phyloP scores from a whole-genome alignment of 2,113 vertebrate species.

The Dromaius novaehollandiae region DNA sequence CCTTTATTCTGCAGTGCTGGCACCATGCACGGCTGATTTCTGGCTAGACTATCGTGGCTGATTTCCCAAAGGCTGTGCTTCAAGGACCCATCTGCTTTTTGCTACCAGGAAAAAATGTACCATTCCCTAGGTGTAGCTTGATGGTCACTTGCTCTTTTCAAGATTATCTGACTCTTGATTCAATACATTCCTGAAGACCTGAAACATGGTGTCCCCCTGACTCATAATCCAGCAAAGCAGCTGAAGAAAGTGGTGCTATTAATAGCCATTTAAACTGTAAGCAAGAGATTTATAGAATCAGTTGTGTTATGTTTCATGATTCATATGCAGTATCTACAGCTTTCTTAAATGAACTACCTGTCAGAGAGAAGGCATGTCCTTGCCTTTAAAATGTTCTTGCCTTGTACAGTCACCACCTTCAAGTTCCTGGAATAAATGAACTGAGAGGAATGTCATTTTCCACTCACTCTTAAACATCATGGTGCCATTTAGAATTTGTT shows the following conservation, averaged over 20 bases:
- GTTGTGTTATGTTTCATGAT: background rate
- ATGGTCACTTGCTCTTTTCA: background rate
- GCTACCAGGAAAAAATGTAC: background rate
- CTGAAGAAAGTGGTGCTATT: background rate
- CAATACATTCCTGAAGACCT: background rate
- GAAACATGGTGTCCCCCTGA: background rate
- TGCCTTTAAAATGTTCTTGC: background rate
- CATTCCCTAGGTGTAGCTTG: background rate
- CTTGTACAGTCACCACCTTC: background rate
- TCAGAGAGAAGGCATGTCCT: background rate
- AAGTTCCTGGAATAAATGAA: background rate
- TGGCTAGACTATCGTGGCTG: background rate
- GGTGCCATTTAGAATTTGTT: background rate
- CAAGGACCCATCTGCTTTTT: background rate
- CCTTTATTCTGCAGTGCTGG: background rate
- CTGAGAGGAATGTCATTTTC: background rate
- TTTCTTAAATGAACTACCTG: background rate
- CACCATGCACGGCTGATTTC: background rate
- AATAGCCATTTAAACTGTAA: background rate
- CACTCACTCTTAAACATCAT: accelerated
- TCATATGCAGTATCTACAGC: background rate
- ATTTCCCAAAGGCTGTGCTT: background rate
- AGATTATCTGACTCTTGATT: background rate
- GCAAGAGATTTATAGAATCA: background rate
- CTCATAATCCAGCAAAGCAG: background rate